Percentiles rank a stretch among this genome's conserved stretches.
These are phyloP conservation scores for Heliconius ethilla DNA, from an alignment of 2,888 invertebrate genomes.

Conservation along the genomic window DNA sequence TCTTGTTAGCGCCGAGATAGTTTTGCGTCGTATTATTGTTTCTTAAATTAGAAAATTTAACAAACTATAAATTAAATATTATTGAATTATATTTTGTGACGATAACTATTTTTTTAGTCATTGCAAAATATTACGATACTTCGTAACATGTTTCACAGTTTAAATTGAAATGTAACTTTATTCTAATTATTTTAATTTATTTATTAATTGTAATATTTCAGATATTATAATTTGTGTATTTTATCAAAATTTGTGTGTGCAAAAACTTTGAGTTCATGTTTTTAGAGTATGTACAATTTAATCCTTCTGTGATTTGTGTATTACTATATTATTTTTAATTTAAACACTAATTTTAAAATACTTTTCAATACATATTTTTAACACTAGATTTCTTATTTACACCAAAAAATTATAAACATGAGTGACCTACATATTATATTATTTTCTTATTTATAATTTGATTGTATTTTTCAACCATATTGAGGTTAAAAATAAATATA, in stretches of 20 bases:
- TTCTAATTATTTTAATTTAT: constrained; percentile 3
- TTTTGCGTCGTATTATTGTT: constrained; percentile 79
- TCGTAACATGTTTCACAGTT: constrained; percentile 22
- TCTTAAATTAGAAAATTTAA: constrained; percentile 47
- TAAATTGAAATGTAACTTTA: constrained; percentile 21
- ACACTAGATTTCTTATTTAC: constrained; percentile 7
- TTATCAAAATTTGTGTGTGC: background rate
- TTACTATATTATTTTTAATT: background rate
- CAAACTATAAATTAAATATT: constrained; percentile 30
- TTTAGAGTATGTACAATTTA: background rate
- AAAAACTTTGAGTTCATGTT: background rate
- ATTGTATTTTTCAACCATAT: background rate
- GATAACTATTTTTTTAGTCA: constrained; percentile 29
- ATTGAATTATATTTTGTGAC: constrained; percentile 19
- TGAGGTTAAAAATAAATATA: background rate
- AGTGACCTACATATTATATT: constrained; percentile 44
- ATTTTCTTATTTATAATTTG: constrained; percentile 15
- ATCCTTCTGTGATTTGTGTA: background rate
- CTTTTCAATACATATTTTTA: constrained; percentile 14
- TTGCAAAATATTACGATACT: constrained; percentile 31
- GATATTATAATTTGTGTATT: background rate
- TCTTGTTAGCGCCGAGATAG: constrained; percentile 76
- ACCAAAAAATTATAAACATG: constrained; percentile 29
- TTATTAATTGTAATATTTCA: background rate
- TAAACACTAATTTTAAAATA: background rate